These are phyloP conservation scores for Halichoeres trimaculatus DNA, from an alignment of 2,113 vertebrate species.

Conservation along the genomic window DNA sequence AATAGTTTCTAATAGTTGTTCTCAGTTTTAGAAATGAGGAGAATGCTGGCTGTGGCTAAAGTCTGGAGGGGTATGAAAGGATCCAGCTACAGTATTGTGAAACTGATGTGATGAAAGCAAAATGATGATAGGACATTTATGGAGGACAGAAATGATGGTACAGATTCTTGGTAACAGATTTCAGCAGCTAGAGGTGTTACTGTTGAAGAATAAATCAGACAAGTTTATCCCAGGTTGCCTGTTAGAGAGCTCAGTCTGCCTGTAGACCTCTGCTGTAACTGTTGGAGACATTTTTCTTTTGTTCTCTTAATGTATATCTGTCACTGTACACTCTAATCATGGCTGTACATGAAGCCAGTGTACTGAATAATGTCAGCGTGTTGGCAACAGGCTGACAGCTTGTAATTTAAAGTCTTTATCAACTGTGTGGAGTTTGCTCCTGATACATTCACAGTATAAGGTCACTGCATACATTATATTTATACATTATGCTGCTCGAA, in stretches of 20 bases:
- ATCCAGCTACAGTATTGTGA: no score
- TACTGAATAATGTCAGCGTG: background rate
- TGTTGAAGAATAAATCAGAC: no score
- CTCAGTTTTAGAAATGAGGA: no score
- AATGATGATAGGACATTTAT: no score
- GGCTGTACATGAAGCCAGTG: background rate
- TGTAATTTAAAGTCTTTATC: slow-evolving; percentile 19
- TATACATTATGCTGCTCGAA: slow-evolving; percentile 3
- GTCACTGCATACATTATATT: slow-evolving; percentile 17
- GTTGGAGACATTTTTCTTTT: slow-evolving; percentile 23
- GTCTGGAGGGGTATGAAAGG: no score
- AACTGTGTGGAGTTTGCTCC: background rate
- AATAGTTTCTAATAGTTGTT: no score
- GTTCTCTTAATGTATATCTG: slow-evolving; percentile 24
- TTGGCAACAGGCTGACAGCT: slow-evolving; percentile 17
- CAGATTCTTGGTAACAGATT: no score
- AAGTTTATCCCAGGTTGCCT: background rate
- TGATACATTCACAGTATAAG: background rate
- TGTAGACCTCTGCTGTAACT: background rate
- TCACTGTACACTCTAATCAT: background rate
- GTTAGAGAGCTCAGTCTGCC: background rate
- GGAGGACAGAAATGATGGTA: no score
- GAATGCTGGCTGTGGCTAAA: no score
- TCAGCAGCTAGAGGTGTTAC: no score
- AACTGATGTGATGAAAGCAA: no score